phyloP scores from a whole-genome alignment of 2,113 vertebrate species.

The Phalacrocorax brasilianus region DNA sequence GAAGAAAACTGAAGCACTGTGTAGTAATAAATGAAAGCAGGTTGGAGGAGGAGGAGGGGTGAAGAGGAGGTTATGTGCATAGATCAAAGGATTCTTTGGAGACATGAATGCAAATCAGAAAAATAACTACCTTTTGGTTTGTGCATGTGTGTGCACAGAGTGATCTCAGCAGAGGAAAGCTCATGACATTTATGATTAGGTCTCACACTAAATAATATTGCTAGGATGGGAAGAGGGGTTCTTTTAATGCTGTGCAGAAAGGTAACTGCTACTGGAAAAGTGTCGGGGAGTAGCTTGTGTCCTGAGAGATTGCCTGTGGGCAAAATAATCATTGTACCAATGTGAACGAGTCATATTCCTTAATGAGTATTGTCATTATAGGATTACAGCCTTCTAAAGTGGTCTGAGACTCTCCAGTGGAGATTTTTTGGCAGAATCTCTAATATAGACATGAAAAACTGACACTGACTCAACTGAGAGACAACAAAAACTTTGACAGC shows the following conservation, averaged over 20 bases:
- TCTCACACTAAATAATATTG: neutral
- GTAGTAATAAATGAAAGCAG: conserved; percentile 1
- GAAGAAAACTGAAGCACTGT: neutral
- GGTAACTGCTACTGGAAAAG: neutral
- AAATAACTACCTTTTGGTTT: neutral
- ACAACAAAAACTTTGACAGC: neutral
- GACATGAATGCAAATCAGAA: neutral
- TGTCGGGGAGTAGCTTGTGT: neutral
- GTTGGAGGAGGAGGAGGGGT: neutral
- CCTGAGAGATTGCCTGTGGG: neutral
- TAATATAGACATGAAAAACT: neutral
- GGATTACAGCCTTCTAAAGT: neutral
- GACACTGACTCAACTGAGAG: neutral
- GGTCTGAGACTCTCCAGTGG: neutral
- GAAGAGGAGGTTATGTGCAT: neutral
- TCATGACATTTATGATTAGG: neutral
- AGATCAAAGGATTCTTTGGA: conserved; percentile 21
- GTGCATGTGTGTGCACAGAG: neutral
- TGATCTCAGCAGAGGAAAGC: neutral
- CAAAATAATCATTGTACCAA: neutral
- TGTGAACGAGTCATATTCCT: neutral
- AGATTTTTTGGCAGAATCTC: neutral
- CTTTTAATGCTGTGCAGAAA: neutral
- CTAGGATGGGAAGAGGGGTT: neutral
- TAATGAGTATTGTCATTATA: neutral